phyloP scores from a whole-genome alignment of 2,797 vertebrate species.

The Moxostoma hubbsi region DNA sequence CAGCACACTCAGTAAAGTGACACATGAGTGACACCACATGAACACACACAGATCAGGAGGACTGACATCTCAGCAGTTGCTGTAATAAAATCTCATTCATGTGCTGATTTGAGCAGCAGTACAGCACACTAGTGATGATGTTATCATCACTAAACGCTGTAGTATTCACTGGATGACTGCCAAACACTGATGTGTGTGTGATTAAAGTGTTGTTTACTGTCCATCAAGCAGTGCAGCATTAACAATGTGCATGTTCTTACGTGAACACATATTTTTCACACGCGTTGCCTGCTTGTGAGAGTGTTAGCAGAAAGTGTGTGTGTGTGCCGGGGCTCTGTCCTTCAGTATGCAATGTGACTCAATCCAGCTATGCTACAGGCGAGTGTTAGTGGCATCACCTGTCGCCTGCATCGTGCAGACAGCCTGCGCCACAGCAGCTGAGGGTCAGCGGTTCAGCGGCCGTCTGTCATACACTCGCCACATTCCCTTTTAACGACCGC shows the following conservation, averaged over 20 bases:
- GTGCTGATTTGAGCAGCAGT: slow-evolving; percentile 29
- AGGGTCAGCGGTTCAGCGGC: slow-evolving; percentile 78
- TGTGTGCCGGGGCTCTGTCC: slow-evolving; percentile 43
- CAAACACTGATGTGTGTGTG: slow-evolving; percentile 60
- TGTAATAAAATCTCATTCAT: slow-evolving; percentile 42
- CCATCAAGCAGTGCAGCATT: slow-evolving; percentile 19
- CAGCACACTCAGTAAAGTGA: no score
- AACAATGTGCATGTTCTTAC: slow-evolving; percentile 24
- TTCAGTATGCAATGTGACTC: slow-evolving; percentile 76
- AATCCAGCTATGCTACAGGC: slow-evolving; percentile 67
- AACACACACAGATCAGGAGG: slow-evolving; percentile 14
- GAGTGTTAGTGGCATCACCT: slow-evolving; percentile 81
- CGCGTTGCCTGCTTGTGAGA: slow-evolving; percentile 30
- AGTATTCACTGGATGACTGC: slow-evolving; percentile 75
- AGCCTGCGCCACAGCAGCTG: slow-evolving; percentile 82
- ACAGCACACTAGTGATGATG: slow-evolving; percentile 57
- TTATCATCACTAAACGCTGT: slow-evolving; percentile 68
- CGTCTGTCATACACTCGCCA: slow-evolving; percentile 71
- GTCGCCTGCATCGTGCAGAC: slow-evolving; percentile 71
- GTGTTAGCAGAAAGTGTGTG: slow-evolving; percentile 53
- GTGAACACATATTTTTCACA: slow-evolving; percentile 45
- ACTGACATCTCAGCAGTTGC: neutral
- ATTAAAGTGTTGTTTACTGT: slow-evolving; percentile 40
- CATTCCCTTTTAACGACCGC: slow-evolving; percentile 68
- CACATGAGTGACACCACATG: slow-evolving; percentile 22